These are phyloP conservation scores for Mystacides longicornis DNA, from an alignment of 2,888 invertebrate genomes.

Conservation along the genomic window DNA sequence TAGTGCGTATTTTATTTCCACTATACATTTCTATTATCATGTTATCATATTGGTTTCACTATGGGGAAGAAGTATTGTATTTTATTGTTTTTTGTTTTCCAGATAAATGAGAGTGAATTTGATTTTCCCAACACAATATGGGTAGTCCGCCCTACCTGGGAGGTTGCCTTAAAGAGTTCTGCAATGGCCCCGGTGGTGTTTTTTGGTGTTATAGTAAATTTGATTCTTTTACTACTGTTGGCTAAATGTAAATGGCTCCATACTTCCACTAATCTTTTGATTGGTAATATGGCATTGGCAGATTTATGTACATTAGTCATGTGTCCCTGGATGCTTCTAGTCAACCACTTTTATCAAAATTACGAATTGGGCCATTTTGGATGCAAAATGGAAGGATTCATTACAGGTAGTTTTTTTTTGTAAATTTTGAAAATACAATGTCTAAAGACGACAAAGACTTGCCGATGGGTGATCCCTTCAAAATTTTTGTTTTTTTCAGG, in stretches of 20 bases:
- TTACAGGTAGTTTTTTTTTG: slow-evolving; percentile 52
- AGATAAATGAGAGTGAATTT: slow-evolving; percentile 4
- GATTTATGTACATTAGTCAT: slow-evolving; percentile 60
- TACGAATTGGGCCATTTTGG: slow-evolving; percentile 66
- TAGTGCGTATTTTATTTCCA: no score
- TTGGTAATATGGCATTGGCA: slow-evolving; percentile 67
- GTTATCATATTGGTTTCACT: neutral
- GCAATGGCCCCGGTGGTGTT: slow-evolving; percentile 55
- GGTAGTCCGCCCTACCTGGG: slow-evolving; percentile 51
- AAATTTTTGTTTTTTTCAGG: slow-evolving; percentile 38
- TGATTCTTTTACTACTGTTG: slow-evolving; percentile 56
- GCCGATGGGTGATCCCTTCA: neutral
- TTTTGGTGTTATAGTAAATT: slow-evolving; percentile 60
- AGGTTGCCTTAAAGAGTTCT: slow-evolving; percentile 54
- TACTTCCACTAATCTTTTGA: slow-evolving; percentile 63
- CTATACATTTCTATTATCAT: no score
- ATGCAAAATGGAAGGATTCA: slow-evolving; percentile 69
- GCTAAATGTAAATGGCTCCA: slow-evolving; percentile 54
- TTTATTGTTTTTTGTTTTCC: neutral
- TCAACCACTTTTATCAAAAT: slow-evolving; percentile 70
- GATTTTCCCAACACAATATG: slow-evolving; percentile 59
- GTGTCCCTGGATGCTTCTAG: slow-evolving; percentile 70
- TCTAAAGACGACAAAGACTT: neutral
- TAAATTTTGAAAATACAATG: slow-evolving; percentile 8
- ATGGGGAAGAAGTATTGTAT: neutral